Evolutionary conservation across 2,113 vertebrate species (phyloP).

Genomic region (Felis chaus): DNA sequence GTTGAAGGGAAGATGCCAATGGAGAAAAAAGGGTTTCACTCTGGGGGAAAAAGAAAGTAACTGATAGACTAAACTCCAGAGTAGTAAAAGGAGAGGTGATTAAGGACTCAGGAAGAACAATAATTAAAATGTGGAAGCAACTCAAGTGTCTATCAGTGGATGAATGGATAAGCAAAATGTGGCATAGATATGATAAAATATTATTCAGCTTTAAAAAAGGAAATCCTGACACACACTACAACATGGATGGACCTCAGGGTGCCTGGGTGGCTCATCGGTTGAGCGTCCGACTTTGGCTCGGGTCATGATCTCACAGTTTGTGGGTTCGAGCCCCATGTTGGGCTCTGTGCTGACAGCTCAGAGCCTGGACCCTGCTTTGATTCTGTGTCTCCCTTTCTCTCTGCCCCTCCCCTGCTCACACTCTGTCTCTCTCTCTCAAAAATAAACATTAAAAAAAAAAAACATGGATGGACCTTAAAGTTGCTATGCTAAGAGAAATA

Average conservation of each 20-base stretch:
- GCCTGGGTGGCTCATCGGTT: too few relatives aligned
- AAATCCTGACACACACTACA: neutral
- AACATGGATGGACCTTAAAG: neutral
- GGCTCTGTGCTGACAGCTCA: too few relatives aligned
- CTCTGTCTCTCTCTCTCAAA: too few relatives aligned
- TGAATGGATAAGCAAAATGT: neutral
- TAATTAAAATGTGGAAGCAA: neutral
- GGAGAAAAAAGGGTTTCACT: neutral
- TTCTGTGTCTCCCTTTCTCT: too few relatives aligned
- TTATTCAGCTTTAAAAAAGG: neutral
- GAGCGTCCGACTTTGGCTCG: accelerated
- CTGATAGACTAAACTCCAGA: neutral
- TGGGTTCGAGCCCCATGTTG: too few relatives aligned
- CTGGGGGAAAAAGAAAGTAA: neutral
- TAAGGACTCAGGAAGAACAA: neutral
- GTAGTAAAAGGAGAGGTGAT: neutral
- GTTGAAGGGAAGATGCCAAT: neutral
- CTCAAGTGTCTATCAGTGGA: neutral
- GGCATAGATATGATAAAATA: neutral
- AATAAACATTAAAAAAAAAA: too few relatives aligned
- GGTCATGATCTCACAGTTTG: too few relatives aligned
- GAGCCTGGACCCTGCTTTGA: too few relatives aligned
- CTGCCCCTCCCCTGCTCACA: too few relatives aligned
- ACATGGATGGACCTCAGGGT: neutral
- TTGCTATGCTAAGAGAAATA: neutral